A percentile compares a stretch with the other conserved stretches of the same genome.
Conservation (phyloP, 1,140 invertebrate genomes). For the Wasmannia auropunctata region DNA sequence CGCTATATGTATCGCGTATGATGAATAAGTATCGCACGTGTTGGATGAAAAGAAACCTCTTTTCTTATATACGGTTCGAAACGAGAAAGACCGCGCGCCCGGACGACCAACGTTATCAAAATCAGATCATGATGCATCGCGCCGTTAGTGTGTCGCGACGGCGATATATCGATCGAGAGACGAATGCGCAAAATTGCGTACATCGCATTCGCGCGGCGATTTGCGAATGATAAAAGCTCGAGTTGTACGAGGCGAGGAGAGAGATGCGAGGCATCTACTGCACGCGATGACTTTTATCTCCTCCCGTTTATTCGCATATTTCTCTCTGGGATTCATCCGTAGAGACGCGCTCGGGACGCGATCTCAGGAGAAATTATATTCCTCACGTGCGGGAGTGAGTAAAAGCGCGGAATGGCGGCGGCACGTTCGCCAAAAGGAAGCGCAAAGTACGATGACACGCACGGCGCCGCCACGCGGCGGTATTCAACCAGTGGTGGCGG, state of each 20-base stretch:
- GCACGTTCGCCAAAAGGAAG: constrained; percentile 27
- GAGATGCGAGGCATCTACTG: background rate
- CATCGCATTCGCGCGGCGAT: background rate
- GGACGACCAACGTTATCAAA: constrained; percentile 18
- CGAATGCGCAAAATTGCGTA: constrained; percentile 47
- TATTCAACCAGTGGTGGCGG: constrained; percentile 66
- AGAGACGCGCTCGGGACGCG: background rate
- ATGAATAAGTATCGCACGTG: constrained; percentile 26
- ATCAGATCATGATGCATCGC: background rate
- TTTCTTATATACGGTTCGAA: background rate
- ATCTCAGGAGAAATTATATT: constrained; percentile 64
- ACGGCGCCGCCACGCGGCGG: constrained; percentile 49
- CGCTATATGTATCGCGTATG: constrained; percentile 21
- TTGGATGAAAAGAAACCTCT: background rate
- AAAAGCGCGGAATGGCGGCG: background rate
- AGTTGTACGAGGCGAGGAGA: background rate
- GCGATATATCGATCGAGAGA: constrained; percentile 27
- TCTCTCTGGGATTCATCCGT: background rate
- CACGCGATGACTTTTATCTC: background rate
- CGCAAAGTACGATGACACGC: constrained; percentile 44
- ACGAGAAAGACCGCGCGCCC: constrained; percentile 1
- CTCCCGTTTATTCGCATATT: background rate
- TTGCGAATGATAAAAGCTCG: constrained; percentile 19
- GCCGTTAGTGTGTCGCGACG: constrained; percentile 15
- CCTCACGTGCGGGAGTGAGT: background rate